Conservation (phyloP, 2,888 invertebrate species). For the Glyphotaelius pellucidus region DNA sequence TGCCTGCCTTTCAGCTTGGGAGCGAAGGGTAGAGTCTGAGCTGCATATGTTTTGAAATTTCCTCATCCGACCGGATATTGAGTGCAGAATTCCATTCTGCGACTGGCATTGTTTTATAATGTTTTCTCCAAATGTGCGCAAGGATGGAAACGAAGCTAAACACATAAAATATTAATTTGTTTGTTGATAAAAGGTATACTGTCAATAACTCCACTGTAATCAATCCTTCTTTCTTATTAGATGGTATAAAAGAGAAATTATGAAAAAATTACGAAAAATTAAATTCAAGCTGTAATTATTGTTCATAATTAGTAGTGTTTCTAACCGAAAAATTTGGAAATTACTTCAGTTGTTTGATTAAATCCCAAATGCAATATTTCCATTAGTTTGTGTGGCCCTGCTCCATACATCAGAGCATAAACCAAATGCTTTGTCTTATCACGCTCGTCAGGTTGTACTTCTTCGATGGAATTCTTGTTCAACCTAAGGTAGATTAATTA, state of each 20-base stretch:
- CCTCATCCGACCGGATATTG: constrained; percentile 71
- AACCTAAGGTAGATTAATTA: constrained; percentile 69
- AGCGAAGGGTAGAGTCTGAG: constrained; percentile 63
- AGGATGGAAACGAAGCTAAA: constrained; percentile 73
- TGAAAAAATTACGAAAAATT: too few species aligned
- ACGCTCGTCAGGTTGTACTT: constrained; percentile 71
- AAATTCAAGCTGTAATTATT: not conserved
- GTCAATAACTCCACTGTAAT: too few species aligned
- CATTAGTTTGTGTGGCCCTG: constrained; percentile 72
- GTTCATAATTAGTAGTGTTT: not conserved
- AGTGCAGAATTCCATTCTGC: constrained; percentile 69
- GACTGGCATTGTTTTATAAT: constrained; percentile 69
- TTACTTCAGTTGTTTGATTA: constrained; percentile 70
- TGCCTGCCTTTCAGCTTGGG: constrained; percentile 74
- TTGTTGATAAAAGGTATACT: not conserved
- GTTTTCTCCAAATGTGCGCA: constrained; percentile 71
- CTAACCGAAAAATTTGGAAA: constrained; percentile 73
- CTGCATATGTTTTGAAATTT: constrained; percentile 68
- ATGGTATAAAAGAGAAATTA: too few species aligned
- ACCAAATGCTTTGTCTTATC: constrained; percentile 76
- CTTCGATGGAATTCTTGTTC: constrained; percentile 68
- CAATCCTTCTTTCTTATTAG: too few species aligned
- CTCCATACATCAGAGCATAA: constrained; percentile 77
- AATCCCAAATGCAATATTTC: constrained; percentile 71
- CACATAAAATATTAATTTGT: constrained; percentile 36